Conservation (phyloP, 23 tunicate genomes). For the Aplidium turbinatum region DNA sequence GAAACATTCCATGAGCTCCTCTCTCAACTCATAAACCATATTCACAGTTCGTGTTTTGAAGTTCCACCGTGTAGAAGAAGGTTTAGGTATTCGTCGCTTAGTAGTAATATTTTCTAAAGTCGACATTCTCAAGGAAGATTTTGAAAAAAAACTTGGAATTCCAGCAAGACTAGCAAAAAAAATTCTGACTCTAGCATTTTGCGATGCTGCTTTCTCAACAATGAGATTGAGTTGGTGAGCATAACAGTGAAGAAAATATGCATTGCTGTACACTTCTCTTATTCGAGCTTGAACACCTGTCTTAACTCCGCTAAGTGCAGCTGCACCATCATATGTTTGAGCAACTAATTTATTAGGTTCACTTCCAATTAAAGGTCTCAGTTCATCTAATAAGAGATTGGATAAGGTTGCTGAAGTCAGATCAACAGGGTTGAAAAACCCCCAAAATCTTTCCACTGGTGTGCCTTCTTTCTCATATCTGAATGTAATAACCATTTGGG, state of each 20-base stretch:
- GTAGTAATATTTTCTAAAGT: neutral
- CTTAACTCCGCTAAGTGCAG: conserved; percentile 14
- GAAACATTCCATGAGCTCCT: conserved; percentile 11
- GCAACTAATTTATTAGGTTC: conserved; percentile 11
- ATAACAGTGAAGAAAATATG: conserved; percentile 29
- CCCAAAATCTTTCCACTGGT: conserved; percentile 27
- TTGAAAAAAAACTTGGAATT: conserved; percentile 27
- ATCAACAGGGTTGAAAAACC: conserved; percentile 35
- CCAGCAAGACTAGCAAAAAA: conserved; percentile 8
- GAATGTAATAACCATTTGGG: conserved; percentile 18
- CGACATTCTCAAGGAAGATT: conserved; percentile 7
- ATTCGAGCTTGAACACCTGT: conserved; percentile 37
- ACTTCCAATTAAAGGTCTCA: neutral
- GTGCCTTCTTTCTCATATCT: neutral
- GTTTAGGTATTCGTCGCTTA: neutral
- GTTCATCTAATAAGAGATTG: conserved; percentile 1
- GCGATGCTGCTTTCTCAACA: conserved; percentile 3
- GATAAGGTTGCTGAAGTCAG: conserved; percentile 13
- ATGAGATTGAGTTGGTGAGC: conserved; percentile 25
- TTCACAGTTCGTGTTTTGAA: conserved; percentile 19
- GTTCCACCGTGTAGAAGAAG: conserved; percentile 35
- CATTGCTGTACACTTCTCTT: conserved; percentile 29
- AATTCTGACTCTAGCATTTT: neutral
- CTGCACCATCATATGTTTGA: conserved; percentile 45
- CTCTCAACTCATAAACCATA: neutral